Evolutionary conservation across 2,888 invertebrate genomes (phyloP), one percentile per base, ranked within the genome.

Genomic region (Leucozona laternaria): DNA sequence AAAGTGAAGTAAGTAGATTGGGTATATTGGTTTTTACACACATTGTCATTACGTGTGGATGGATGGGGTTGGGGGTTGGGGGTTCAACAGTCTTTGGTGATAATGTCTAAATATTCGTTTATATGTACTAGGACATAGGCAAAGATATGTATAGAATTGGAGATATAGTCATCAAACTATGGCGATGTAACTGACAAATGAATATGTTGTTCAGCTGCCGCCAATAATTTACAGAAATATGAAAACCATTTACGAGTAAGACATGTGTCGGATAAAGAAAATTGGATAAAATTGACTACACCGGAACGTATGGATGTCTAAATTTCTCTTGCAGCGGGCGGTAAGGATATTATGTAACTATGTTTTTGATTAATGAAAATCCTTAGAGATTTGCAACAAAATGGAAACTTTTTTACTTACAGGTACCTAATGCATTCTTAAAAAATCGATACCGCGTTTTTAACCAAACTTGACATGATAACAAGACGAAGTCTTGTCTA

Each of bases 141-240:
- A 53, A 45, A 50, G 48, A 60, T 34, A 15, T 66, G 53, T 15
- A 28, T 17, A 17, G 31, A 40, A 40, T 60, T 4, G 22, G 31
- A 60, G 22, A 60, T 60, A 45, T 28, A 48, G 58, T 22, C 55
- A 31, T 50, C 28, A 45, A 64, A 28, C 45, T 48, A 50, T 50
- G 31, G 58, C 37, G 55, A 50, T 64, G 84, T 28, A 28, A 60
- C 13, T 58, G 79, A 81, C 77, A 82, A 75, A 82, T 86, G 86
- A 82, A 86, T 82, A 71, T 70, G 73, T 58, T 62, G 57, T 55
- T 88, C 87, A 88, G 88, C 83, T 88, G 88, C 84, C 72, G 55
- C 75, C 60, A 78, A 79, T 84, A 80, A 77, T 84, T 84, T 70
- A 79, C 87, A 79, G 70, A 71, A 81, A 75, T 82, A 80, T 81